A percentile compares a stretch with the other conserved stretches of the same genome.
These are phyloP conservation scores for Odontocerum albicorne DNA, from an alignment of 2,888 invertebrate genomes.

Conservation along the genomic window DNA sequence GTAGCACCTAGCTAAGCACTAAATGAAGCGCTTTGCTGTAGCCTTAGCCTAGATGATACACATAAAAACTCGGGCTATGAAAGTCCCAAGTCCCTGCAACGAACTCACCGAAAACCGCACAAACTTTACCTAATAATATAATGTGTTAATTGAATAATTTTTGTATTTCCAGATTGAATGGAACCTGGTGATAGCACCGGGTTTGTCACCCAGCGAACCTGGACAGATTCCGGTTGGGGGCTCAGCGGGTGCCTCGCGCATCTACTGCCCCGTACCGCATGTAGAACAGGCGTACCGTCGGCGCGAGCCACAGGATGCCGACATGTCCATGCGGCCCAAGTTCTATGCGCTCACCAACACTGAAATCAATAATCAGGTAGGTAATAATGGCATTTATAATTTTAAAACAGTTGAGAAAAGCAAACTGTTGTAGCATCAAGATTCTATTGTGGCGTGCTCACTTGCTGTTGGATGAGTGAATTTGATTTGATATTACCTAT, in stretches of 20 bases:
- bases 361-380: slow-evolving; percentile 65
- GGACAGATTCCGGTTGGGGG: slow-evolving; percentile 4
- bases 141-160: neutral
- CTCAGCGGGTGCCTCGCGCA: slow-evolving; percentile 43
- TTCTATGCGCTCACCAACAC: slow-evolving; percentile 87
- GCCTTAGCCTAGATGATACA: too few relatives aligned
- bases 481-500: too few relatives aligned
- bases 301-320: slow-evolving; percentile 56
- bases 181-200: slow-evolving; percentile 55
- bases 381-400: slow-evolving; percentile 11
- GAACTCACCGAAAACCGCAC: too few relatives aligned
- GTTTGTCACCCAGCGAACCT: slow-evolving; percentile 42
- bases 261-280: slow-evolving; percentile 53
- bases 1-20: too few relatives aligned
- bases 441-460: too few relatives aligned
- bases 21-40: too few relatives aligned
- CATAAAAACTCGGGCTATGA: too few relatives aligned
- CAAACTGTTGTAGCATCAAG: too few relatives aligned
- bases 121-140: neutral
- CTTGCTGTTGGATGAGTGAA: too few relatives aligned
- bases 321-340: slow-evolving; percentile 78
- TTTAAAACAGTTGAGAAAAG: too few relatives aligned
- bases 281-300: slow-evolving; percentile 52
- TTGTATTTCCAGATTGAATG: slow-evolving; percentile 49
- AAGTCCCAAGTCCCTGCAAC: too few relatives aligned